Conservation (phyloP, 2,888 invertebrate species). For the Drosophila prostipennis region DNA sequence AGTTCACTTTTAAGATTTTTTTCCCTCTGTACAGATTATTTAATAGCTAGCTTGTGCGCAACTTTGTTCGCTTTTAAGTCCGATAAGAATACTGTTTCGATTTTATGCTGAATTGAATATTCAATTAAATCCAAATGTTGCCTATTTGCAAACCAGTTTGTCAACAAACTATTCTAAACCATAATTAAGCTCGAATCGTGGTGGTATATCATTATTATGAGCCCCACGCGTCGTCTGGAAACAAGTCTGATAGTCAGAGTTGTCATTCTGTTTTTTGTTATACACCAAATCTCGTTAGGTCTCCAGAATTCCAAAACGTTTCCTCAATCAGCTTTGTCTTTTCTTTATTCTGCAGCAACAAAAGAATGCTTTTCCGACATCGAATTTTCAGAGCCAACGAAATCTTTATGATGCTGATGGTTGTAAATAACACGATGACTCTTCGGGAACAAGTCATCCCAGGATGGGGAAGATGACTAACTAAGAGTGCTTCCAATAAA, state of each 20-base stretch:
- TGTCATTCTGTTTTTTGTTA: not conserved
- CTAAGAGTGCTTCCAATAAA: constrained; percentile 30
- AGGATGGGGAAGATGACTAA: constrained; percentile 54
- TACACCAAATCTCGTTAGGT: not conserved
- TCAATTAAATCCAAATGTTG: constrained; percentile 6
- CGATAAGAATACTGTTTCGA: constrained; percentile 25
- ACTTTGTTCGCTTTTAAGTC: not conserved
- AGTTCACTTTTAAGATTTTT: not conserved
- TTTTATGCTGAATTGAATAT: constrained; percentile 15
- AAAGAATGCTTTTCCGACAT: constrained; percentile 55
- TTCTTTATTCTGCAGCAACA: constrained; percentile 46
- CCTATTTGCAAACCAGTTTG: constrained; percentile 22
- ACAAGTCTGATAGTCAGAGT: constrained; percentile 14
- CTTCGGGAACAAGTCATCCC: constrained; percentile 12
- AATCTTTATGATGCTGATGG: constrained; percentile 56
- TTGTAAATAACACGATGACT: constrained; percentile 69
- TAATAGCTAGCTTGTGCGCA: not conserved
- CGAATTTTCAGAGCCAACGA: constrained; percentile 34
- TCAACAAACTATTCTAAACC: constrained; percentile 18
- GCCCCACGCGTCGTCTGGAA: constrained; percentile 13
- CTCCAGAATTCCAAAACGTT: constrained; percentile 31
- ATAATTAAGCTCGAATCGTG: constrained; percentile 25
- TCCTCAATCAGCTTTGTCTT: constrained; percentile 53
- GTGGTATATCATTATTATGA: constrained; percentile 12
- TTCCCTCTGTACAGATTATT: not conserved